Percentiles rank a stretch among this genome's conserved stretches.
Conservation (phyloP, 2,888 invertebrate genomes). For the Melinaea marsaeus region DNA sequence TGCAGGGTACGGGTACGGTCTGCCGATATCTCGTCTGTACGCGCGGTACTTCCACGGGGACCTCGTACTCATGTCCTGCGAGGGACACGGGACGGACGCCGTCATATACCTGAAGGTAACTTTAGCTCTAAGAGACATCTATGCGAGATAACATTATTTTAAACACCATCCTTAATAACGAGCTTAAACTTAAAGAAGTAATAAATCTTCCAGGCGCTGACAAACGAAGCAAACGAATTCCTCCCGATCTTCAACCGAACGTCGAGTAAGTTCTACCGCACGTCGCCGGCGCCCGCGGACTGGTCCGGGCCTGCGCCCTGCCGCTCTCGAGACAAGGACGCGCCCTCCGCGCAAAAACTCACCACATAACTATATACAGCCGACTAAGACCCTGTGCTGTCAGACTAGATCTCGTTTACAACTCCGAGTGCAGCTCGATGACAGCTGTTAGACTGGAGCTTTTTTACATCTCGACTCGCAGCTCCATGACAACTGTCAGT, state of each 20-base stretch:
- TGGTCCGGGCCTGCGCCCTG: constrained; percentile 81
- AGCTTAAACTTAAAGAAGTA: background rate
- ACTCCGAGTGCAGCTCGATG: too few relatives aligned
- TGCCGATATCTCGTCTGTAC: constrained; percentile 97
- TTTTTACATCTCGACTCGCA: too few relatives aligned
- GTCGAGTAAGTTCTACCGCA: constrained; percentile 92
- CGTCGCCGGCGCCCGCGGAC: constrained; percentile 89
- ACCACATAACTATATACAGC: too few relatives aligned
- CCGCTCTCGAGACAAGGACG: constrained; percentile 26
- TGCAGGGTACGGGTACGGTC: constrained; percentile 94
- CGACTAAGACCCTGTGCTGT: too few relatives aligned
- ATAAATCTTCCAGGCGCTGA: constrained; percentile 83
- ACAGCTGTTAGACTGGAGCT: too few relatives aligned
- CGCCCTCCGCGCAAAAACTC: constrained; percentile 40
- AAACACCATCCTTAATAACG: background rate
- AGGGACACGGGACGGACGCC: constrained; percentile 98
- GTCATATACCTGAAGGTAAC: constrained; percentile 96
- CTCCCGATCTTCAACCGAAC: constrained; percentile 98
- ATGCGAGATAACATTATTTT: background rate
- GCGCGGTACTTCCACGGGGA: constrained; percentile 99
- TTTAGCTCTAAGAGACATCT: background rate
- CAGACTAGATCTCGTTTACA: too few relatives aligned
- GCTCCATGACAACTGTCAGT: background rate
- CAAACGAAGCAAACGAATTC: constrained; percentile 97
- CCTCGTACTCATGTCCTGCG: constrained; percentile 93